Base-by-base conservation (phyloP, 1,140 invertebrate genomes). In the Contarinia nasturtii region DNA sequence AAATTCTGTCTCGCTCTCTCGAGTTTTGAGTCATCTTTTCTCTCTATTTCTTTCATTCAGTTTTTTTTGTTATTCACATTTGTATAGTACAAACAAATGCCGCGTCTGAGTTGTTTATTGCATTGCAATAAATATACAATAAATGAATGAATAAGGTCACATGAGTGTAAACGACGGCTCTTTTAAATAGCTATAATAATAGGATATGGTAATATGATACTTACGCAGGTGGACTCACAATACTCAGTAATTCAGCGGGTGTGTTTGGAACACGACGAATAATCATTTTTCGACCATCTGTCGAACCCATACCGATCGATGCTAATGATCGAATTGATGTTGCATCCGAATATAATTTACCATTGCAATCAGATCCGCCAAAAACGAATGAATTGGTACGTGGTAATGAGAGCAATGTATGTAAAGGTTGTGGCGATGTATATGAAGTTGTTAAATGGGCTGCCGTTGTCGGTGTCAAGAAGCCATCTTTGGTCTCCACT, bases 291-390 rank as follows among this genome's bases (percentile, higher is more conserved):
- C 79, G 72, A n/a, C 84, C 84, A 63, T 87, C 82, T 19, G 82
- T 86, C 44, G 81, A 86, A 2, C 84, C 84, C 74, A 87, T 78
- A 21, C 82, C 83, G 51, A 87, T 82, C 21, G 82, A 86, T 43
- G 81, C 79, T 50, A 85, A 71, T 21, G 80, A 84, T 43, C 77
- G 71, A 27, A 83, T 73, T 8, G 82, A 83, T 14, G 75, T 70
- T 33, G 74, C 74, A 57, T 79, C 76, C 41, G 67, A 67, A 52
- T 66, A 72, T 37, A 65, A 57, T 63, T 67, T 33, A 2, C 37
- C 52, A 27, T 27, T 27, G 22, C 53, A 47, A 48, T 63, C 71
- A 18, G n/a, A n/a, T n/a, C n/a, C n/a, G n/a, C 70, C 68, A 55
- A 61, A 64, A n/a, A 63, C 52, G 52, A 58, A 61, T 48, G 65